These are phyloP conservation scores for Caenorhabditis doughertyi DNA, from an alignment of 2,888 invertebrate species.

Conservation along the genomic window DNA sequence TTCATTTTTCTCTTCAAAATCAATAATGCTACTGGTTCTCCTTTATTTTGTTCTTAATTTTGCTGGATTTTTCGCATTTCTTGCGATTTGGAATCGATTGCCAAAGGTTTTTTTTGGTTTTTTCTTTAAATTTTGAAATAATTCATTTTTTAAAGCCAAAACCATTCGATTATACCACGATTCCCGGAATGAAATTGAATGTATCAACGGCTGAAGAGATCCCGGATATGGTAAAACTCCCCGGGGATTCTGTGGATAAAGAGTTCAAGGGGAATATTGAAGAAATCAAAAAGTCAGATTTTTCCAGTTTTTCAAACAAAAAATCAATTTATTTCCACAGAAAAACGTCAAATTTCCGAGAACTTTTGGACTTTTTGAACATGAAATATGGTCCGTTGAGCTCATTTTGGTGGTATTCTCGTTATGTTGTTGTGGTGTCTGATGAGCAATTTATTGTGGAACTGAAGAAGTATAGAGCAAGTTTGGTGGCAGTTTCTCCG, in stretches of 20 bases:
- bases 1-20: neutral
- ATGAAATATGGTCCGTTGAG: constrained; percentile 50
- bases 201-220: constrained; percentile 50
- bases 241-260: constrained; percentile 12
- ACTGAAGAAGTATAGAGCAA: constrained; percentile 33
- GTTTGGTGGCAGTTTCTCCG: constrained; percentile 46
- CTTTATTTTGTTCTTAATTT: constrained; percentile 70
- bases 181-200: constrained; percentile 70
- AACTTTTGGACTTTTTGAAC: constrained; percentile 43
- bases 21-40: constrained; percentile 58
- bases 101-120: constrained; percentile 69
- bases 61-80: constrained; percentile 71
- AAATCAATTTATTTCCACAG: neutral
- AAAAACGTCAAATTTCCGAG: constrained; percentile 7
- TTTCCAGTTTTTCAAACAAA: neutral
- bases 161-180: constrained; percentile 77
- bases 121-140: neutral
- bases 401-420: constrained; percentile 60
- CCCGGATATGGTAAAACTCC: constrained; percentile 36
- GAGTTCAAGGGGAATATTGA: constrained; percentile 39
- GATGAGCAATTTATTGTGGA: constrained; percentile 37
- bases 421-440: constrained; percentile 53
- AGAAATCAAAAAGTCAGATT: constrained; percentile 33
- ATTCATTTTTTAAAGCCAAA: constrained; percentile 67
- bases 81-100: constrained; percentile 69